Conservation (phyloP, 2,113 vertebrate genomes). For the Kryptolebias marmoratus region DNA sequence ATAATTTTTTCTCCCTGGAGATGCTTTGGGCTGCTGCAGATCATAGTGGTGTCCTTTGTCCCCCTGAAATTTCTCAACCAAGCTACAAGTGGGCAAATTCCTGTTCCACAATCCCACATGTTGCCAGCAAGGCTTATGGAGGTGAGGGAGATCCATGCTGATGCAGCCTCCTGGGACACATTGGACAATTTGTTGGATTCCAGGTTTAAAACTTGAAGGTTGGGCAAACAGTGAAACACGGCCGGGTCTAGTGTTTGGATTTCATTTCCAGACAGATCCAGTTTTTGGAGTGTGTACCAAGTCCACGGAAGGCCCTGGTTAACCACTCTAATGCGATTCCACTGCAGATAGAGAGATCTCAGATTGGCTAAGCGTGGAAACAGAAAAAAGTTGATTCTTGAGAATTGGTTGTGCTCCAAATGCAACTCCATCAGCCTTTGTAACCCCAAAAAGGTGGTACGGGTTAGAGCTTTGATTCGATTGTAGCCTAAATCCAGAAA, state of each 20-base stretch:
- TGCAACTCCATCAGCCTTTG: slow-evolving; percentile 95
- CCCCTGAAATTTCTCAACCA: slow-evolving; percentile 97
- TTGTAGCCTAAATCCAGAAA: slow-evolving; percentile 98
- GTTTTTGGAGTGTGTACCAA: slow-evolving; percentile 97
- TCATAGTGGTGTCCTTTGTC: slow-evolving; percentile 97
- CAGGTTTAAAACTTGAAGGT: slow-evolving; percentile 95
- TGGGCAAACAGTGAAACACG: slow-evolving; percentile 96
- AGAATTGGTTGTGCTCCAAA: slow-evolving; percentile 98
- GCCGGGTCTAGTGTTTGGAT: slow-evolving; percentile 93
- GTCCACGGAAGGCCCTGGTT: slow-evolving; percentile 97
- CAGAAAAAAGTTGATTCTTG: slow-evolving; percentile 97
- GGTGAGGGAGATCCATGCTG: slow-evolving; percentile 94
- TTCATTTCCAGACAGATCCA: slow-evolving; percentile 97
- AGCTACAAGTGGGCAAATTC: slow-evolving; percentile 92
- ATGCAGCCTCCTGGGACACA: slow-evolving; percentile 93
- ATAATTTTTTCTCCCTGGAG: slow-evolving; percentile 96
- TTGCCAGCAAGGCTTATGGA: slow-evolving; percentile 95
- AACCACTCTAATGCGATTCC: slow-evolving; percentile 95
- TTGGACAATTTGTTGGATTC: slow-evolving; percentile 99
- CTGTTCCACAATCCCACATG: slow-evolving; percentile 95
- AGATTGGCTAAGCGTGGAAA: slow-evolving; percentile 97
- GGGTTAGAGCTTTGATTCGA: slow-evolving; percentile 91
- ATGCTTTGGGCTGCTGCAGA: slow-evolving; percentile 95
- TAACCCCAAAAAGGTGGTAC: slow-evolving; percentile 94
- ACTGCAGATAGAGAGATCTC: slow-evolving; percentile 93